Conservation (phyloP, 1,140 invertebrate genomes). For the Pseudomyrmex concolor region DNA sequence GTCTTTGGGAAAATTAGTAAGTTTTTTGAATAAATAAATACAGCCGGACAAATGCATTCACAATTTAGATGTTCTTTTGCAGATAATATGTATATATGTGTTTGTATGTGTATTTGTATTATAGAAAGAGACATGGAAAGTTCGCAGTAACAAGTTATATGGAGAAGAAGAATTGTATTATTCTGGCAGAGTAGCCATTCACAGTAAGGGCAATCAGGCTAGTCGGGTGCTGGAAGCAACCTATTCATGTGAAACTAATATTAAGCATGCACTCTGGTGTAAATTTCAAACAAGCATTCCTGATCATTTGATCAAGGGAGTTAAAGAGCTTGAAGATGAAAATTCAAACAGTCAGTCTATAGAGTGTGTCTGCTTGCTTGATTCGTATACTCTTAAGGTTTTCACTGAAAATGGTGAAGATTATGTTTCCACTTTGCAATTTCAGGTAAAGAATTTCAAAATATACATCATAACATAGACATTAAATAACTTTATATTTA, state of each 20-base stretch:
- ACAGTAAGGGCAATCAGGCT: constrained; percentile 87
- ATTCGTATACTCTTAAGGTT: constrained; percentile 91
- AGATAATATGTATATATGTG: no score
- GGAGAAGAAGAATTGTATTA: constrained; percentile 96
- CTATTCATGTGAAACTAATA: constrained; percentile 92
- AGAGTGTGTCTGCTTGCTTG: constrained; percentile 90
- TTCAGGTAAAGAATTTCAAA: constrained; percentile 88
- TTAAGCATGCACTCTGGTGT: constrained; percentile 93
- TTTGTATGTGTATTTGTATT: neutral
- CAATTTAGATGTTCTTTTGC: no score
- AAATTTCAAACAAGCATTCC: constrained; percentile 88
- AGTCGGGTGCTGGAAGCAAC: constrained; percentile 85
- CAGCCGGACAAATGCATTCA: no score
- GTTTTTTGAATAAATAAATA: constrained; percentile 30
- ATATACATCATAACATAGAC: no score
- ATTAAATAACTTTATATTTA: no score
- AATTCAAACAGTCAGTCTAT: constrained; percentile 77
- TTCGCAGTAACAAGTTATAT: constrained; percentile 85
- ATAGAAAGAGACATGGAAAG: constrained; percentile 89
- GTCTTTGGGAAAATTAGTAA: constrained; percentile 76
- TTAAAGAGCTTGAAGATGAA: constrained; percentile 74
- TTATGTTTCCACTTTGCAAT: constrained; percentile 92
- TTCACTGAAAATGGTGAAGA: constrained; percentile 93
- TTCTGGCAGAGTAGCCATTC: constrained; percentile 92
- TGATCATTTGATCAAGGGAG: constrained; percentile 81